A percentile compares a stretch with the other conserved stretches of the same genome.
These are phyloP conservation scores for Formica exsecta DNA, from an alignment of 1,140 invertebrate genomes.

Conservation along the genomic window DNA sequence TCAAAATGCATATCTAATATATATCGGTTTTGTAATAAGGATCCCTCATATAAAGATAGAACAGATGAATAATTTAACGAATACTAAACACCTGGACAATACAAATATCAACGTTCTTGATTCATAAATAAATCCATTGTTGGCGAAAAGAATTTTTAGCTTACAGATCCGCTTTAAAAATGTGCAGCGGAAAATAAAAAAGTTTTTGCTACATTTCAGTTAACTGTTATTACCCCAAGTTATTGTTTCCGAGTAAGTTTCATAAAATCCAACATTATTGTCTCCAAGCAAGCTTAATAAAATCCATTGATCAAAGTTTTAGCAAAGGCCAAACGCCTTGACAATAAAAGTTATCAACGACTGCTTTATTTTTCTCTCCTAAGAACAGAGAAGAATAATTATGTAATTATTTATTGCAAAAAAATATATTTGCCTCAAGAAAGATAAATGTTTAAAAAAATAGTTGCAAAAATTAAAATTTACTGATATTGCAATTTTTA, in stretches of 20 bases:
- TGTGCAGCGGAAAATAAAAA: neutral
- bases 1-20: neutral
- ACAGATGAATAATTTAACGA: neutral
- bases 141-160: neutral
- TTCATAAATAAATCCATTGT: neutral
- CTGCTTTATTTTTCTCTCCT: constrained; percentile 1
- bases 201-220: constrained; percentile 4
- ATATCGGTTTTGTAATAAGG: neutral
- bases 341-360: constrained; percentile 24
- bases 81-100: neutral
- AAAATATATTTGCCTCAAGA: neutral
- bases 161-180: neutral
- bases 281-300: neutral
- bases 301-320: constrained; percentile 14
- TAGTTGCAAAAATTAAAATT: neutral
- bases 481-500: neutral
- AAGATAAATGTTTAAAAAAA: constrained; percentile 9
- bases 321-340: constrained; percentile 9
- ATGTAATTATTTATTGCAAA: constrained; percentile 4
- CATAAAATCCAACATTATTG: constrained; percentile 8
- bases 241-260: neutral
- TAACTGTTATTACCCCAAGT: constrained; percentile 17
- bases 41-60: neutral
- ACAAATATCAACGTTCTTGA: neutral
- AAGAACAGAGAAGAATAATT: neutral